phyloP scores from a whole-genome alignment of 30 jellyfish, hydroid and myxozoan genomes.

The Pseudorhiza aurosa region DNA sequence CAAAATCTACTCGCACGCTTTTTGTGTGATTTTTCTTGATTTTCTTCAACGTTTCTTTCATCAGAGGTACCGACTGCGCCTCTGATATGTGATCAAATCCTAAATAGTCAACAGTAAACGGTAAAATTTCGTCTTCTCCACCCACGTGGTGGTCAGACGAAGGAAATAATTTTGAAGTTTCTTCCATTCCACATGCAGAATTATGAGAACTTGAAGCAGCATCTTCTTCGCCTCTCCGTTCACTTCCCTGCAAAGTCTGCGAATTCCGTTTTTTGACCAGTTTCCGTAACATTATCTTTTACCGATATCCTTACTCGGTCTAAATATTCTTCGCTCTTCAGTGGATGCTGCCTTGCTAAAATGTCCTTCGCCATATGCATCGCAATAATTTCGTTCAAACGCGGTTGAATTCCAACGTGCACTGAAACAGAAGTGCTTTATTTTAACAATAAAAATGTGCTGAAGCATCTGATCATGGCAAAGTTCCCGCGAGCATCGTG shows the following conservation, averaged over 20 bases:
- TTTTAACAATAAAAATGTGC: conserved; percentile 20
- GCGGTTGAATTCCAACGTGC: conserved; percentile 44
- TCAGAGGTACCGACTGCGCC: conserved; percentile 93
- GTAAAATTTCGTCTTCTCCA: conserved; percentile 76
- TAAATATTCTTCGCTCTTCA: neutral
- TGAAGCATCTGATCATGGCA: conserved; percentile 5
- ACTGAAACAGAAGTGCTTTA: conserved; percentile 16
- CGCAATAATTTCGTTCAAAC: conserved; percentile 18
- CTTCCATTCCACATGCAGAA: conserved; percentile 53
- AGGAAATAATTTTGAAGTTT: conserved; percentile 46
- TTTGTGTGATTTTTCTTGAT: conserved; percentile 88
- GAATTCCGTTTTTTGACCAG: conserved; percentile 48
- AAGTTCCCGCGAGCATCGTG: conserved; percentile 5
- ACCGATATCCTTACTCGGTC: too few species aligned
- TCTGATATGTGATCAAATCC: conserved; percentile 98
- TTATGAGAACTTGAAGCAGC: conserved; percentile 27
- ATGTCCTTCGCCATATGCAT: conserved; percentile 41
- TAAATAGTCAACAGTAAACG: conserved; percentile 93
- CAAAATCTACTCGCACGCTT: conserved; percentile 92
- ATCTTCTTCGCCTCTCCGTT: conserved; percentile 47
- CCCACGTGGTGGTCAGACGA: conserved; percentile 72
- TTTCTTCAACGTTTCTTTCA: conserved; percentile 94
- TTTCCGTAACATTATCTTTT: conserved; percentile 75
- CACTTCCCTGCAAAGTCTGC: conserved; percentile 30
- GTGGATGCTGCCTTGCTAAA: neutral